Evolutionary conservation across 2,113 vertebrate species (phyloP), one percentile per base, ranked within the genome.

Genomic region (Lamprotornis superbus): DNA sequence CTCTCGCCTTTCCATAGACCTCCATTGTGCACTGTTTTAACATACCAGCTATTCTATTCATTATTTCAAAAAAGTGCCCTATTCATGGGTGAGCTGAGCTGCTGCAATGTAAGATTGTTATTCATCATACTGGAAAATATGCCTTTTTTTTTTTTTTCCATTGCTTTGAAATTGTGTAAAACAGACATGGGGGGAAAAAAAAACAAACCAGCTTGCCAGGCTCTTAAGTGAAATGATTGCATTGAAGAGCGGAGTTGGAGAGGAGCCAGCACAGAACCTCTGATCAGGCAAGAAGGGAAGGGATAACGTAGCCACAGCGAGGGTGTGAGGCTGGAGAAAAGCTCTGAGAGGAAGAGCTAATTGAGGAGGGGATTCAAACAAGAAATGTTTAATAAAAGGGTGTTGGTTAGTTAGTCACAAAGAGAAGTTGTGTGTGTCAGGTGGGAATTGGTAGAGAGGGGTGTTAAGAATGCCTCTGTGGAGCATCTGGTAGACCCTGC

Each of bases 211-310:
- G 40, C 78, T 90, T 95, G 92, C 92, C 78, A 93, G 79, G 60
- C 82, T 95, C 61, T 93, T 87, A 64, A 95, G 75, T 90, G 95
- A 90, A 87, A 76, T 89, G 78, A 70, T 93, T 73, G 70, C 71
- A 69, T 46, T 82, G 85, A 95, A 85, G 90, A 94, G 84, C 1
- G 0, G 78, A 40, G 61, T 9, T 95, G 95, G 95, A 96, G 85
- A 83, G 78, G 44, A 76, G 92, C 94, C 92, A 95, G 85, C 82
- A 23, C 53, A 79, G 67, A 95, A 64, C 65, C 82, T 68, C 85
- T 84, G 87, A 76, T 68, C 70, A 69, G 57, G 61, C 74, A 91
- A 67, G 93, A 79, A 90, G 74, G 70, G 74, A 89, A 93, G n/a
- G 94, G 67, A 56, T 83, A 77, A 50, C 2, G 0, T 1, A 5